Conservation (phyloP, 2,888 invertebrate genomes). For the Stictocephala bisonia region DNA sequence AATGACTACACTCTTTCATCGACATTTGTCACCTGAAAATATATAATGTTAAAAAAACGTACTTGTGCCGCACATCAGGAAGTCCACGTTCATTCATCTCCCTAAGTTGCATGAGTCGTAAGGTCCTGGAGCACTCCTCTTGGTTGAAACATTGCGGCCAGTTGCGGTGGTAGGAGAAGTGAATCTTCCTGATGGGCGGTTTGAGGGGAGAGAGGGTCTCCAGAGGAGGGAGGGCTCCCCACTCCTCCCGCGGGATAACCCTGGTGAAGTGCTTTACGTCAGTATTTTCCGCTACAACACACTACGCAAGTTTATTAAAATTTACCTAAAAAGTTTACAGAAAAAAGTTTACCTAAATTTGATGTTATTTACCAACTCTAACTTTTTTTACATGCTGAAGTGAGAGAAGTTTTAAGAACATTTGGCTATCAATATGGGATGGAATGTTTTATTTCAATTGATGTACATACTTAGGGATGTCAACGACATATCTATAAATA, state of each 20-base stretch:
- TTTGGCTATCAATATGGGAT: too few species aligned
- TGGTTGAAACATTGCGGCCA: background rate
- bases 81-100: background rate
- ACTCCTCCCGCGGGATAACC: slow-evolving; percentile 1
- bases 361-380: too few species aligned
- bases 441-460: too few species aligned
- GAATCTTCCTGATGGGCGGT: background rate
- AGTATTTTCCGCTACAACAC: background rate
- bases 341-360: too few species aligned
- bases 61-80: background rate
- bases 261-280: background rate
- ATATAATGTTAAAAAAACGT: too few species aligned
- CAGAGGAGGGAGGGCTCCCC: background rate
- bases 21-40: too few species aligned
- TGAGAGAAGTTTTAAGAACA: too few species aligned
- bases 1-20: too few species aligned
- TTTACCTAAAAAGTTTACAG: too few species aligned
- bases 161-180: slow-evolving; percentile 5
- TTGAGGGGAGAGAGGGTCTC: background rate
- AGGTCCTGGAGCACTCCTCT: background rate
- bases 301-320: background rate
- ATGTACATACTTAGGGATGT: too few species aligned
- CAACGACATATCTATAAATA: too few species aligned
- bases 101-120: background rate
- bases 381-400: too few species aligned